phyloP scores from a whole-genome alignment of 2,113 vertebrate genomes.

The Zootoca vivipara region DNA sequence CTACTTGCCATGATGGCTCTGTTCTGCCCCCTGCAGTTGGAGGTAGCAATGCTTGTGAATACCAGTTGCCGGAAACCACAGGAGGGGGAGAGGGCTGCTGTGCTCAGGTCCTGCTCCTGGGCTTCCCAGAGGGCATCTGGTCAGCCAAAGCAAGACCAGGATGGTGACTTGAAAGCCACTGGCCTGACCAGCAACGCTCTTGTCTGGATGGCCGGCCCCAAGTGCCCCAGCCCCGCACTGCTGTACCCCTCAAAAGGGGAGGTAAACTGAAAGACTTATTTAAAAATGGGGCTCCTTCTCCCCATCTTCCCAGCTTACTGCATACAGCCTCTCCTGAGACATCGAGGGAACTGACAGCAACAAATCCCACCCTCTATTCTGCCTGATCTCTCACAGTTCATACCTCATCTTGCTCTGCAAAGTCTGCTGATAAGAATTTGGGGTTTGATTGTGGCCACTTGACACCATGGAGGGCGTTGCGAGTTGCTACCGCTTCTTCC shows the following conservation, averaged over 20 bases:
- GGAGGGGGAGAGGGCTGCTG: too few species aligned
- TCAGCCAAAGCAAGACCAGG: too few species aligned
- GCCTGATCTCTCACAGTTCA: not conserved
- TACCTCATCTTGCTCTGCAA: conserved; percentile 90
- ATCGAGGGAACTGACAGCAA: too few species aligned
- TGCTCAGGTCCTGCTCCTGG: too few species aligned
- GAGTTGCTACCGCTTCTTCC: conserved; percentile 86
- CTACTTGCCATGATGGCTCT: too few species aligned
- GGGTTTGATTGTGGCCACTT: conserved; percentile 93
- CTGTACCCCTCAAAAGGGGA: not conserved
- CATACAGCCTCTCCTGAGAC: too few species aligned
- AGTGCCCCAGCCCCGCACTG: not conserved
- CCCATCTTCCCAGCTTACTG: too few species aligned
- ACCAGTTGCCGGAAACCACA: too few species aligned
- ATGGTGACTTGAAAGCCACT: too few species aligned
- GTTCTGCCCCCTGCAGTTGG: too few species aligned
- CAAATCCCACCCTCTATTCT: not conserved
- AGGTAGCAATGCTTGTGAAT: too few species aligned
- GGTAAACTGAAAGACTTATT: not conserved
- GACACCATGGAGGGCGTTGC: conserved; percentile 86
- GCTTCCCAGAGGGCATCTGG: too few species aligned
- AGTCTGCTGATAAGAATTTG: conserved; percentile 89
- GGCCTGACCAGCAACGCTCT: not conserved
- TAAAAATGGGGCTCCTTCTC: not conserved
- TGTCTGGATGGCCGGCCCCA: not conserved